Evolutionary conservation across 2,797 vertebrate species (phyloP).

Genomic region (Arctocebus calabarensis): DNA sequence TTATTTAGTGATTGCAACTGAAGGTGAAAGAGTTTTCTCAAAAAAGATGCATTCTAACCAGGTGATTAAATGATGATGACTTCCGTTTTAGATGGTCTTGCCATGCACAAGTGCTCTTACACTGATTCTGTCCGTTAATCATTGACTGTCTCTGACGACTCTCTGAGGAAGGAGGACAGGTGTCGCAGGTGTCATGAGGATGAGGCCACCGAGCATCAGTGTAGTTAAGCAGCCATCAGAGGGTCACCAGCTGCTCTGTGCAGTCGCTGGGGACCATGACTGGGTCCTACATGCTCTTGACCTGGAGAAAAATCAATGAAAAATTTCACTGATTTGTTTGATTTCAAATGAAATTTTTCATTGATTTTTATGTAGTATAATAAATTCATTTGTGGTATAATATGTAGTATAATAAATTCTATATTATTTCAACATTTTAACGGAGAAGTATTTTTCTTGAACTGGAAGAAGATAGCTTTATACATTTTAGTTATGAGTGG

Average conservation of each 20-base stretch:
- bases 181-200: not conserved
- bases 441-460: not conserved
- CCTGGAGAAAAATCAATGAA: not conserved
- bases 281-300: not conserved
- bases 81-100: not conserved
- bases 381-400: no score
- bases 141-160: not conserved
- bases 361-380: no score
- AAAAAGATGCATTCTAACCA: not conserved
- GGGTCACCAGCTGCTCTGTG: not conserved
- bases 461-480: not conserved
- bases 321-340: not conserved
- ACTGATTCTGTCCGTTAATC: not conserved
- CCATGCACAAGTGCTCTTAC: not conserved
- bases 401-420: no score
- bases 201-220: not conserved
- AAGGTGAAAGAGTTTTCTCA: constrained; percentile 27
- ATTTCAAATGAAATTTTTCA: no score
- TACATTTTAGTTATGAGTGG: not conserved
- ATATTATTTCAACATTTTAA: not conserved
- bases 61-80: not conserved
- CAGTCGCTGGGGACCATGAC: not conserved
- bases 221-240: not conserved
- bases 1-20: not conserved
- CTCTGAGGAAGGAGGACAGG: not conserved